Base-by-base conservation (phyloP, 2,113 vertebrate genomes). In the Pelvicachromis taeniatus region DNA sequence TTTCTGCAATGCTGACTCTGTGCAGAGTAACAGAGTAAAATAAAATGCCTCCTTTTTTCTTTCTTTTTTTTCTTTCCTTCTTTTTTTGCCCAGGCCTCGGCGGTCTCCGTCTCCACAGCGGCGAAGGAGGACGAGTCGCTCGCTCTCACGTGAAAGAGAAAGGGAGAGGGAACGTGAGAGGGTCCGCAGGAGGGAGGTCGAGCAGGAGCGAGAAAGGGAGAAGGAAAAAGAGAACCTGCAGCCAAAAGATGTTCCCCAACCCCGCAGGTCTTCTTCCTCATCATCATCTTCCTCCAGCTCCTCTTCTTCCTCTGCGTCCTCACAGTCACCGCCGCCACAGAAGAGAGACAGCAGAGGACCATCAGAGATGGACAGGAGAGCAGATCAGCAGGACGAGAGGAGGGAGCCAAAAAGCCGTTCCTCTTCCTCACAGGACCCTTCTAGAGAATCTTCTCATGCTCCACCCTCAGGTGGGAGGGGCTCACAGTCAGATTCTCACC, bases 201-300 rank as follows among this genome's bases (percentile, higher is more conserved):
- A 92, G 2, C 90, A 65, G 2, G 89, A 91, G 2, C 90, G 56
- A 58, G 87, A 87, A 53, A 80, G 84, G 16, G 83, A 73, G 14
- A 52, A 85, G 17, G 86, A 83, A 4, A 88, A 86, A 70, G 87
- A 86, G 33, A 79, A 1, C 1, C 85, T 48, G 6, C 90, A 9
- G 0, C 80, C 83, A 1, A 95, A 94, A 91, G 90, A 63, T 1
- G 70, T 38, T 5, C 82, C 84, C 2, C 90, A 82, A 13, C 81
- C 92, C 13, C 82, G 19, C 17, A 87, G 83, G 4, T 95, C 95
- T 2, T 95, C 95, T 1, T 95, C 95, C 2, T 89, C 94, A 0
- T 94, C 95, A 1, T 90, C 95, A 0, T 95, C 95, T 2, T 94
- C 95, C 11, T 92, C 94, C 14, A 77, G 84, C 54, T 95, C 95